Conservation (phyloP, 1,140 invertebrate species). For the Bombus confusus region DNA sequence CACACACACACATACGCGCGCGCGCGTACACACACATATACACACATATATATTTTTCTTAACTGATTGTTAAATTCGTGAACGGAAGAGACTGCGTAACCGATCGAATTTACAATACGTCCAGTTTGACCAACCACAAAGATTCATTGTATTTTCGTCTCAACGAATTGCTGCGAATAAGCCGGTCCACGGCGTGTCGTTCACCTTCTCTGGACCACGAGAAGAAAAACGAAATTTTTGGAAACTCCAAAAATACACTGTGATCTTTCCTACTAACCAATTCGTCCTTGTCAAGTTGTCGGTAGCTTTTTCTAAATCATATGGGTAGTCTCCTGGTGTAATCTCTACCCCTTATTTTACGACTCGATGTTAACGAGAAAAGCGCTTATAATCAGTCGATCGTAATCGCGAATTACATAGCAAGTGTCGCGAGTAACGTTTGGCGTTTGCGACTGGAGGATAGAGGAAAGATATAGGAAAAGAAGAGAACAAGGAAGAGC, state of each 20-base stretch:
- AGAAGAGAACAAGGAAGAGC: constrained; percentile 1
- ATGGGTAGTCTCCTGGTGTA: neutral
- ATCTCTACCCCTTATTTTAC: neutral
- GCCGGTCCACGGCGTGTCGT: constrained; percentile 64
- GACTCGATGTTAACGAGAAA: constrained; percentile 53
- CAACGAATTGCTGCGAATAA: neutral
- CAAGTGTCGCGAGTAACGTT: constrained; percentile 36
- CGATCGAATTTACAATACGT: constrained; percentile 22
- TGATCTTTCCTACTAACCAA: constrained; percentile 22
- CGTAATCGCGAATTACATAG: constrained; percentile 36
- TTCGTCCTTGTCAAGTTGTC: neutral
- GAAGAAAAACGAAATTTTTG: constrained; percentile 9
- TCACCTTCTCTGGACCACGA: constrained; percentile 44
- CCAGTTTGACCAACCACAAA: constrained; percentile 24
- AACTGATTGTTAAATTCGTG: neutral
- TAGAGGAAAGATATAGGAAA: constrained; percentile 7
- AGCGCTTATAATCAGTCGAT: constrained; percentile 18
- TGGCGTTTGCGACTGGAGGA: constrained; percentile 36
- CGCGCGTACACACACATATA: neutral
- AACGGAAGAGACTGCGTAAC: neutral
- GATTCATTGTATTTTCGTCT: constrained; percentile 26
- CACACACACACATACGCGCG: neutral
- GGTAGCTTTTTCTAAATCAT: neutral
- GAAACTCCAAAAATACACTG: constrained; percentile 17
- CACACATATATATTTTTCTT: constrained; percentile 9